Evolutionary conservation across 2,113 vertebrate genomes (phyloP).

Genomic region (Calidris pygmaea): DNA sequence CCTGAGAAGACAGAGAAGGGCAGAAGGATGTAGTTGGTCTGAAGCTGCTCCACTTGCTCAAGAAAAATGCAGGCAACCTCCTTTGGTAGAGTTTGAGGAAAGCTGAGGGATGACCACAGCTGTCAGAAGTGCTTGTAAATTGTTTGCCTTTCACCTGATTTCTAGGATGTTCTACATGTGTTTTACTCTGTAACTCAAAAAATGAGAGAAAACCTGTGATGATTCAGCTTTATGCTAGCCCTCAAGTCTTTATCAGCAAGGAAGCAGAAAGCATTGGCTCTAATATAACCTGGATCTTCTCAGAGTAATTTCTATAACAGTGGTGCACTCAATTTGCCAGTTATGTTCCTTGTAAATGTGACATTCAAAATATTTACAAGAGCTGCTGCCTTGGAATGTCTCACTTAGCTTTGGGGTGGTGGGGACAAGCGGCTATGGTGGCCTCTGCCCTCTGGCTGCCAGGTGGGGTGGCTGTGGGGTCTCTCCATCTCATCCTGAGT

Average conservation of each 20-base stretch:
- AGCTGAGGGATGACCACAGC: not conserved
- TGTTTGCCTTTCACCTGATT: not conserved
- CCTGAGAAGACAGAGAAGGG: not conserved
- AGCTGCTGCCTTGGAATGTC: not conserved
- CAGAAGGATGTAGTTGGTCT: not conserved
- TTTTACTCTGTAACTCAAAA: not conserved
- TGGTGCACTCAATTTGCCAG: not conserved
- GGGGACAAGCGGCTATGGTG: fast-evolving
- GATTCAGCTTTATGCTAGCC: fast-evolving
- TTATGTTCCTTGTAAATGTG: not conserved
- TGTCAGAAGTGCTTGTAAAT: not conserved
- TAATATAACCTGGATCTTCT: not conserved
- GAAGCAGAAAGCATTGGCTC: not conserved
- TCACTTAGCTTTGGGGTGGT: not conserved
- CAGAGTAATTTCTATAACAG: not conserved
- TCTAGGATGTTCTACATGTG: not conserved
- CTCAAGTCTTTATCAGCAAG: not conserved
- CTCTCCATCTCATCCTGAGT: not conserved
- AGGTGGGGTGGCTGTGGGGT: not conserved
- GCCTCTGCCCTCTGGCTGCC: not conserved
- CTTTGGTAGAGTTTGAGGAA: not conserved
- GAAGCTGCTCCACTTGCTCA: not conserved
- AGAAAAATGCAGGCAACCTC: not conserved
- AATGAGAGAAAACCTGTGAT: not conserved
- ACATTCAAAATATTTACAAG: not conserved